A percentile compares a stretch with the other conserved stretches of the same genome.
phyloP scores from a whole-genome alignment of 2,888 invertebrate species.

The Ptychoptera contaminata region DNA sequence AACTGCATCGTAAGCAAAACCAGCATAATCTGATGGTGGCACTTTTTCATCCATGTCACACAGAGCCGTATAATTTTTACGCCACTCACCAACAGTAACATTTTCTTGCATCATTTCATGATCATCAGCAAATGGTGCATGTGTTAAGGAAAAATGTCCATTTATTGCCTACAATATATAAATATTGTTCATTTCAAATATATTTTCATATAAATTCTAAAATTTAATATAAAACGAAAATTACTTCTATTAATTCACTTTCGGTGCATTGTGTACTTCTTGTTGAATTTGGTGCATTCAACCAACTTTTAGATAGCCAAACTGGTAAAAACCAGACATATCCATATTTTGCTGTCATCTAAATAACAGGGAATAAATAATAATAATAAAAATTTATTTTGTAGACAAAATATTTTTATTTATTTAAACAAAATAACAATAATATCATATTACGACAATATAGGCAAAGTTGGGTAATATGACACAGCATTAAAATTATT shows the following conservation, averaged over 20 bases:
- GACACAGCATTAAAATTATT: background rate
- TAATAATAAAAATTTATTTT: background rate
- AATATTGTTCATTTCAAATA: background rate
- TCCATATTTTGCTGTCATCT: conserved; percentile 53
- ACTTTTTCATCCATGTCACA: conserved; percentile 4
- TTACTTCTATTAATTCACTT: conserved; percentile 39
- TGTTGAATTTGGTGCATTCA: conserved; percentile 34
- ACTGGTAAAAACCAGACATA: conserved; percentile 78
- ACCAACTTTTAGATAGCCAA: conserved; percentile 50
- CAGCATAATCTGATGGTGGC: conserved; percentile 45
- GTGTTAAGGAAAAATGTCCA: conserved; percentile 54
- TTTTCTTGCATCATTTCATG: conserved; percentile 45
- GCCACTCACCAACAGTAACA: conserved; percentile 48
- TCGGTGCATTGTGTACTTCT: conserved; percentile 41
- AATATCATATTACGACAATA: too few species aligned
- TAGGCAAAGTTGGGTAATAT: background rate
- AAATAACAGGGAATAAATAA: conserved; percentile 23
- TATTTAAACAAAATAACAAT: background rate
- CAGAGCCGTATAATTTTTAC: conserved; percentile 26
- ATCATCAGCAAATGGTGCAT: conserved; percentile 48
- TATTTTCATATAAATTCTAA: background rate
- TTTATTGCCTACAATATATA: conserved; percentile 37
- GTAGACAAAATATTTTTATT: background rate
- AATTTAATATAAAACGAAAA: background rate
- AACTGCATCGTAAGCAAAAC: conserved; percentile 67